Evolutionary conservation across 1,140 invertebrate genomes (phyloP).

Genomic region (Gonioctena quinquepunctata): DNA sequence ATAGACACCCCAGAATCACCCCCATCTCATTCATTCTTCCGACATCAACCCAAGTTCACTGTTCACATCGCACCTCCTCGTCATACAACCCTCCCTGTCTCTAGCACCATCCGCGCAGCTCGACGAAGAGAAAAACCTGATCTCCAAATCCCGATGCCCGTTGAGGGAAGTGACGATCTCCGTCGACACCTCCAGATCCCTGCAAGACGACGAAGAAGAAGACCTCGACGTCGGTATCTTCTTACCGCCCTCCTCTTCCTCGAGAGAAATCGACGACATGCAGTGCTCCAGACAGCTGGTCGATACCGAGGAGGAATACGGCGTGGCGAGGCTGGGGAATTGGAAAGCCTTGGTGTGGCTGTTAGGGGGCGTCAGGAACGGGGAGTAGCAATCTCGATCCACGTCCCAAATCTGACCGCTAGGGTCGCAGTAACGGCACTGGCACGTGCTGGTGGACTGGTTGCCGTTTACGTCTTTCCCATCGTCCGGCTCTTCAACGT

Average conservation of each 20-base stretch:
- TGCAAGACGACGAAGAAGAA: constrained; percentile 50
- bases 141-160: constrained; percentile 76
- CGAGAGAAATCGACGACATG: constrained; percentile 34
- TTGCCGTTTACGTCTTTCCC: constrained; percentile 49
- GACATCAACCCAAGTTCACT: neutral
- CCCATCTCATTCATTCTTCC: constrained; percentile 2
- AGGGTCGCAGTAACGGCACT: constrained; percentile 80
- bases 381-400: constrained; percentile 60
- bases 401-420: constrained; percentile 77
- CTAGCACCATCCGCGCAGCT: neutral
- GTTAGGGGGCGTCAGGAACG: constrained; percentile 55
- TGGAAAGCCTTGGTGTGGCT: constrained; percentile 34
- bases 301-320: constrained; percentile 3
- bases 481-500: constrained; percentile 55
- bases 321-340: constrained; percentile 15
- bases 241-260: constrained; percentile 28
- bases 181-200: constrained; percentile 70
- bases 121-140: constrained; percentile 61
- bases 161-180: constrained; percentile 77
- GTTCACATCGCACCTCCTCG: constrained; percentile 2
- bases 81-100: neutral
- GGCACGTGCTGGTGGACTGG: constrained; percentile 63
- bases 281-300: constrained; percentile 22
- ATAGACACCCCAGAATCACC: neutral
- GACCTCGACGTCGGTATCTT: constrained; percentile 21